Evolutionary conservation across 2,888 invertebrate genomes (phyloP), one percentile per base, ranked within the genome.

Genomic region (Petrolisthes manimaculis): DNA sequence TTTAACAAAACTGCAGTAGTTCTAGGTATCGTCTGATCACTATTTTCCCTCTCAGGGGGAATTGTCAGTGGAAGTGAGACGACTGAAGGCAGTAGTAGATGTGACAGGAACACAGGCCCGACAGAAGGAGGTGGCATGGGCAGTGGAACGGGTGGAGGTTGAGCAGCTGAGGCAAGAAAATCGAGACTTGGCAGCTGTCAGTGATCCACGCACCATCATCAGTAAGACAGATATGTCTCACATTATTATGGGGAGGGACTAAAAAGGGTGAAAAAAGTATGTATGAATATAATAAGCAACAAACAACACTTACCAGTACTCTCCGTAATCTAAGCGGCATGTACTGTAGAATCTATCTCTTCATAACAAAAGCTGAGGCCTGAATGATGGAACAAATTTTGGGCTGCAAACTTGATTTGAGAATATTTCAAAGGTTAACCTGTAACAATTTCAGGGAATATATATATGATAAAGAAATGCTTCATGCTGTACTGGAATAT

Each of bases 191-290:
- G 88, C 88, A 12, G 80, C 88, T 9, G 71, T 81, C 24, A 88
- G 88, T 88, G 82, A 88, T 12, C 84, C 84, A 55, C 84, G 88
- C 6, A 67, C 84, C 5, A 88, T 74, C 61, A 84, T 88, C 21
- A 80, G 88, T 88, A 75, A 88, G 87, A 77, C 71, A 12, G 12
- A 12, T 12, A 37, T 37, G 37, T 37, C 37, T 37, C 37, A 37
- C 37, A 2, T 37, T 37, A 37, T 37, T 37, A 37, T 37, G 37
- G 37, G 37, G n/a, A 67, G n/a, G 12, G n/a, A 14, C n/a, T 67
- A n/a, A n/a, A 14, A 14, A n/a, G n/a, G 1, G 24, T 75, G 21
- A 24, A n/a, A 21, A 75, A n/a, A 75, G 24, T 75, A 75, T n/a
- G 18, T n/a, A 24, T 75, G 55, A 80, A 24, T 6, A 53, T 80